Evolutionary conservation across 2,113 vertebrate genomes (phyloP).

Genomic region (Megaleporinus macrocephalus): DNA sequence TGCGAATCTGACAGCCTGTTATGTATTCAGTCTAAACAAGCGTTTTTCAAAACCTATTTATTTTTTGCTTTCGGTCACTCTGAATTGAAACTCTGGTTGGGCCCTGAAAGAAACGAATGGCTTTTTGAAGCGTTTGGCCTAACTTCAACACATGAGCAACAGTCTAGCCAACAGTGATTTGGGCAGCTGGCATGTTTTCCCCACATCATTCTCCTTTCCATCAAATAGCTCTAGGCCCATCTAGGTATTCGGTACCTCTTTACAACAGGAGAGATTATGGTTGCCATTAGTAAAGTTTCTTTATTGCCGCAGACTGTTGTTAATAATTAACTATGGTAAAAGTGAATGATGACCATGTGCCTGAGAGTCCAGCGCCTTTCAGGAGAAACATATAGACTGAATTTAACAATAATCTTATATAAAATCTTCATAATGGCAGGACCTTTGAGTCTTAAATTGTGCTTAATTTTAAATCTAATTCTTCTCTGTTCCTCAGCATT

Average conservation of each 20-base stretch:
- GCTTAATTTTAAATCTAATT: not conserved
- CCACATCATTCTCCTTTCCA: constrained; percentile 1
- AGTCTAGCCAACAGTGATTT: not conserved
- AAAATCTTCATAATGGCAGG: too few species aligned
- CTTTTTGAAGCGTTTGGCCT: not conserved
- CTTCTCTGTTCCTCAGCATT: not conserved
- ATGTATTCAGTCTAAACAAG: too few species aligned
- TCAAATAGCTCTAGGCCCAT: constrained; percentile 7
- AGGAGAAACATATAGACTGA: not conserved
- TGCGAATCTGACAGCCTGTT: not conserved
- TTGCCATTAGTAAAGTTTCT: constrained; percentile 54
- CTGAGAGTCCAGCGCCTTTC: constrained; percentile 54
- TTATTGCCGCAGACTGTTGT: constrained; percentile 64
- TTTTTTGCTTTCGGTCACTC: not conserved
- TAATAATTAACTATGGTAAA: constrained; percentile 66
- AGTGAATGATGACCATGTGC: constrained; percentile 38
- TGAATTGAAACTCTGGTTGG: constrained; percentile 10
- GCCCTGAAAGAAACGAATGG: constrained; percentile 40
- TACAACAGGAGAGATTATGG: constrained; percentile 61
- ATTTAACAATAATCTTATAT: not conserved
- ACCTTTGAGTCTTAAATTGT: not conserved
- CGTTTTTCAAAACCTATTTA: too few species aligned
- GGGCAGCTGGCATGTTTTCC: not conserved
- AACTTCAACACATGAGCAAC: constrained; percentile 6
- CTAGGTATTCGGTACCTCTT: constrained; percentile 56